A percentile compares a stretch with the other conserved stretches of the same genome.
Conservation (phyloP, 2,797 vertebrate species). For the Knipowitschia caucasica region DNA sequence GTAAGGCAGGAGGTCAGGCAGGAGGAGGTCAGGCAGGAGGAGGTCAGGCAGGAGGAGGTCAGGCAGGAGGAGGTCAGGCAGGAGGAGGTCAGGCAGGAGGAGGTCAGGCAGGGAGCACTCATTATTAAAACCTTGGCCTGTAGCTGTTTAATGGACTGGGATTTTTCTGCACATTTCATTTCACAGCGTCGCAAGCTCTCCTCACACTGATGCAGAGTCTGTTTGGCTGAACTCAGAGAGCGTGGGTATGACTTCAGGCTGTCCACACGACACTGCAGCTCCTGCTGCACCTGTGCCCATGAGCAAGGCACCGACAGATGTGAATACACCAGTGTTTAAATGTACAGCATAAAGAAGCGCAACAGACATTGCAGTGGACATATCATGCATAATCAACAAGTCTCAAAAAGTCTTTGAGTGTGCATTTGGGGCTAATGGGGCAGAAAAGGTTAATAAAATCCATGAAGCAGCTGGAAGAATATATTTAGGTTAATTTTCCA, state of each 20-base stretch:
- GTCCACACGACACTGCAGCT: constrained; percentile 69
- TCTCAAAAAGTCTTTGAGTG: too few species aligned
- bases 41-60: constrained; percentile 56
- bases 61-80: constrained; percentile 51
- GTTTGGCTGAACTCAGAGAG: constrained; percentile 71
- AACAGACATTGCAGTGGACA: constrained; percentile 9
- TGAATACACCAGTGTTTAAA: neutral
- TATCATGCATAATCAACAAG: too few species aligned
- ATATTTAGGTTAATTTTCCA: too few species aligned
- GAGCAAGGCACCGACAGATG: constrained; percentile 12
- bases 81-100: too few species aligned
- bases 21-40: constrained; percentile 48
- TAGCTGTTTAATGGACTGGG: constrained; percentile 72
- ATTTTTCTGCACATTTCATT: constrained; percentile 69
- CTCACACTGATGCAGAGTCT: constrained; percentile 72
- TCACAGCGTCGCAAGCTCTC: constrained; percentile 67
- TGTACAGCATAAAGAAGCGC: constrained; percentile 44
- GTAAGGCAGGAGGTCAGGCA: constrained; percentile 52
- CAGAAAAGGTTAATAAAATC: too few species aligned
- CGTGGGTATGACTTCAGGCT: constrained; percentile 69
- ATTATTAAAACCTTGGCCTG: constrained; percentile 76
- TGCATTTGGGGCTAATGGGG: too few species aligned
- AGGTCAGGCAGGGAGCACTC: constrained; percentile 45
- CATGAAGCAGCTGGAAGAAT: too few species aligned
- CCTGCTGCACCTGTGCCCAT: constrained; percentile 75